Base-by-base conservation (phyloP, 2,888 invertebrate genomes). In the Phlogophora meticulosa region DNA sequence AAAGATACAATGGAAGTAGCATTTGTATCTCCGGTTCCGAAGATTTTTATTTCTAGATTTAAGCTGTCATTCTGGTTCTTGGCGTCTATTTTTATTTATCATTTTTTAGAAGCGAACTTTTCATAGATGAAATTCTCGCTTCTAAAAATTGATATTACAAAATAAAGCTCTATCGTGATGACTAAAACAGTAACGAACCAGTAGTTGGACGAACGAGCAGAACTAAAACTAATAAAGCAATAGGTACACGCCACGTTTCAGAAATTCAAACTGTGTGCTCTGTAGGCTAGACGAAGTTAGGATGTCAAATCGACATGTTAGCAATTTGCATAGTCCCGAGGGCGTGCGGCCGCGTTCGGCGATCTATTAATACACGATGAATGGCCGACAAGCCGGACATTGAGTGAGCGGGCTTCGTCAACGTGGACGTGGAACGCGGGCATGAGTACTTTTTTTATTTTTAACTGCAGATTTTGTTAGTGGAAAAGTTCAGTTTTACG, bases 301-400 rank as follows among this genome's bases (percentile, higher is more conserved):
- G 0, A 15, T 62, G 42, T 38, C 20, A 36, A 43, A 28, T 71
- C 34, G 28, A 40, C 24, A 13, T 57, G 28, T 48, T 48, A 34
- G 34, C 28, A 42, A 40, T 7, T 42, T 11, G 15, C 17, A 49
- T 11, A 36, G 9, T 10, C 15, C 20, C 32, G n/a, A 20, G 5
- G 5, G 59, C 9, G 3, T 45, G 9, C 20, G 24, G 24, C n/a
- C n/a, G n/a, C 11, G 17, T n/a, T 46, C 20, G 24, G 15, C 17
- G 9, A 10, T 20, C 51, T 68, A 43, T 51, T 45, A 61, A 28
- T 46, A 61, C 11, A 34, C 10, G 24, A 22, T 17, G 11, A 42
- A 9, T 1, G 10, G 32, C 5, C 4, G 13, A 36, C 24, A 20
- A 40, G 9, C 7, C 22, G 10, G 22, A 71, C 15, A 38, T 34